Evolutionary conservation across 53 echinoderm and acorn worm species (phyloP).

Genomic region (Paracentrotus lividus): DNA sequence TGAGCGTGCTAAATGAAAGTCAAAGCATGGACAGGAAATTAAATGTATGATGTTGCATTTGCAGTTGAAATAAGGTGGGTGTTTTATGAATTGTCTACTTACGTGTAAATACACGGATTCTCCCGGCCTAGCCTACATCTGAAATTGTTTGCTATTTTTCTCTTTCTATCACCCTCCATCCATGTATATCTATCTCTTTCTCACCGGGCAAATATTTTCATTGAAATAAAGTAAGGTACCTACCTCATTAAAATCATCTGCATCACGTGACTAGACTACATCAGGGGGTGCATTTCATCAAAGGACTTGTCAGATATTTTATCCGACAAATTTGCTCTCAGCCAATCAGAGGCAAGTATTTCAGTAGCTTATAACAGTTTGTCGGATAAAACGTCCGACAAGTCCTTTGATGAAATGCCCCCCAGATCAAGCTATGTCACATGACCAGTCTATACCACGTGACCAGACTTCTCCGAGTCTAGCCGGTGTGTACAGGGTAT

Average conservation of each 20-base stretch:
- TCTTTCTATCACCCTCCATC: neutral
- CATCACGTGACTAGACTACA: neutral
- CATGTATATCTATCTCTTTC: neutral
- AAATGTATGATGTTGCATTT: neutral
- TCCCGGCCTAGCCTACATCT: too few species aligned
- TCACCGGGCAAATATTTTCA: neutral
- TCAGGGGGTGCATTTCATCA: too few species aligned
- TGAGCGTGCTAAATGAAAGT: neutral
- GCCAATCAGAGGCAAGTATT: too few species aligned
- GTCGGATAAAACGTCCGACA: too few species aligned
- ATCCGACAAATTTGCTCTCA: too few species aligned
- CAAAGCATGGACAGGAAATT: neutral
- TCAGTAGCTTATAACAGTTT: too few species aligned
- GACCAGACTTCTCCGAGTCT: too few species aligned
- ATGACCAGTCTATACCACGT: too few species aligned
- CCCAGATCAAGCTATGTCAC: too few species aligned
- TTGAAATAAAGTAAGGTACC: neutral
- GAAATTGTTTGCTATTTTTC: neutral
- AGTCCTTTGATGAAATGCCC: too few species aligned
- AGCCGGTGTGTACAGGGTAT: neutral
- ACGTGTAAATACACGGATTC: too few species aligned
- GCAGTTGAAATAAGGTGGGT: neutral
- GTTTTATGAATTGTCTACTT: neutral
- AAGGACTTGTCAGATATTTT: too few species aligned
- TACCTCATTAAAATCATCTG: neutral